Percentiles rank a stretch among this genome's conserved stretches.
Conservation (phyloP, 2,888 invertebrate genomes). For the Fragum sueziense region DNA sequence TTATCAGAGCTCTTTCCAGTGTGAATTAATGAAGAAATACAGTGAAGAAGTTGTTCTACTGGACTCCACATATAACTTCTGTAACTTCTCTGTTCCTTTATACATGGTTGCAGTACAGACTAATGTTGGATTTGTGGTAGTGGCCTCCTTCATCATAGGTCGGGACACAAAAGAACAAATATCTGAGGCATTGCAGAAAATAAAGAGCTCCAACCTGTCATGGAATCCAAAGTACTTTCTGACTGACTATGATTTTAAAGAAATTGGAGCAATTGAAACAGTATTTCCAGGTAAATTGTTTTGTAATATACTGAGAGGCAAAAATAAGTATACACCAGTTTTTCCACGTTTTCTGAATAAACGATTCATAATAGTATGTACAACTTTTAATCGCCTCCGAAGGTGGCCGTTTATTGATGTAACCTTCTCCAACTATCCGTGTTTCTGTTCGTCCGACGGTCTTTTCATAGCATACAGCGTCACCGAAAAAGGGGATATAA, state of each 20-base stretch:
- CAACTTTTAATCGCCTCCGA: too few species aligned
- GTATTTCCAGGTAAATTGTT: conserved; percentile 32
- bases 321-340: too few species aligned
- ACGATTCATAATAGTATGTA: too few species aligned
- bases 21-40: background rate
- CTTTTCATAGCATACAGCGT: too few species aligned
- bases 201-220: background rate
- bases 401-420: too few species aligned
- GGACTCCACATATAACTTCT: conserved; percentile 14
- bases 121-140: conserved; percentile 9
- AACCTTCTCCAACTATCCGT: too few species aligned
- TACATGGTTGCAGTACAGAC: conserved; percentile 2
- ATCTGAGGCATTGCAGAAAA: background rate
- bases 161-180: conserved; percentile 14
- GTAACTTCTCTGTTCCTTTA: conserved; percentile 2
- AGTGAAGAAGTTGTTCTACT: background rate
- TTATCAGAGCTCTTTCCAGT: conserved; percentile 8
- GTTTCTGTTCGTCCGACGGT: background rate
- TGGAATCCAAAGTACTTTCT: conserved; percentile 7
- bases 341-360: too few species aligned
- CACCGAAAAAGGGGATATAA: too few species aligned
- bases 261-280: conserved; percentile 24
- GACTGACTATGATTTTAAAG: conserved; percentile 21
- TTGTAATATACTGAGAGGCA: too few species aligned
- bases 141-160: conserved; percentile 14